These are phyloP conservation scores for Zoroaster sp. DNA, from an alignment of 53 echinoderm and acorn worm species.

Conservation along the genomic window DNA sequence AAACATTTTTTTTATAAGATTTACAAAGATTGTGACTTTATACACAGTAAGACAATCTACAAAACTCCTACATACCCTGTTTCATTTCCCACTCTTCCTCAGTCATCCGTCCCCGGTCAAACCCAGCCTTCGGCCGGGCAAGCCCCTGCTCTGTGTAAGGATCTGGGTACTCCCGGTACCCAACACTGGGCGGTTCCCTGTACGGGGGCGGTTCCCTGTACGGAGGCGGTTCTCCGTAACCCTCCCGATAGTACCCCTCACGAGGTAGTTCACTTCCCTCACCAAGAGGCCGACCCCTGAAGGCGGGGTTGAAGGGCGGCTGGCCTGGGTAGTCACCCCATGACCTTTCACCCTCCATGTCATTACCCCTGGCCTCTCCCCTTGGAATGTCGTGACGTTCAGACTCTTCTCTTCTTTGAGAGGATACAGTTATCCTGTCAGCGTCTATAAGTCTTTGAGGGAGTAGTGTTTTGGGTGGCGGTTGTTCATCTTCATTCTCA, in stretches of 20 bases:
- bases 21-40: neutral
- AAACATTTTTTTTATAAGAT: neutral
- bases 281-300: neutral
- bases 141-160: slow-evolving; percentile 20
- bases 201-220: neutral
- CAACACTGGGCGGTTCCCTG: neutral
- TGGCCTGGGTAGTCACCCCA: slow-evolving; percentile 38
- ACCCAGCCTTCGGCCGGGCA: neutral
- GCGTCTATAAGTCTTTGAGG: slow-evolving; percentile 15
- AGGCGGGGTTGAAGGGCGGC: slow-evolving; percentile 31
- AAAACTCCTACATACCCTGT: slow-evolving; percentile 8
- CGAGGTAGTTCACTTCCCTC: neutral
- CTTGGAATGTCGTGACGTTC: slow-evolving; percentile 24
- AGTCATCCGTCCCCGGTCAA: slow-evolving; percentile 4
- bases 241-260: slow-evolving; percentile 11
- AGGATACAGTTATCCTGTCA: slow-evolving; percentile 5
- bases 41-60: neutral
- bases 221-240: neutral
- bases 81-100: slow-evolving; percentile 37
- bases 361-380: slow-evolving; percentile 1
- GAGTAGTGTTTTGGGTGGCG: slow-evolving; percentile 23
- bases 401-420: neutral
- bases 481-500: slow-evolving; percentile 63
- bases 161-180: slow-evolving; percentile 22
- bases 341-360: slow-evolving; percentile 21